Conservation (phyloP, 2,888 invertebrate genomes). For the Platerodrilus igneus region DNA sequence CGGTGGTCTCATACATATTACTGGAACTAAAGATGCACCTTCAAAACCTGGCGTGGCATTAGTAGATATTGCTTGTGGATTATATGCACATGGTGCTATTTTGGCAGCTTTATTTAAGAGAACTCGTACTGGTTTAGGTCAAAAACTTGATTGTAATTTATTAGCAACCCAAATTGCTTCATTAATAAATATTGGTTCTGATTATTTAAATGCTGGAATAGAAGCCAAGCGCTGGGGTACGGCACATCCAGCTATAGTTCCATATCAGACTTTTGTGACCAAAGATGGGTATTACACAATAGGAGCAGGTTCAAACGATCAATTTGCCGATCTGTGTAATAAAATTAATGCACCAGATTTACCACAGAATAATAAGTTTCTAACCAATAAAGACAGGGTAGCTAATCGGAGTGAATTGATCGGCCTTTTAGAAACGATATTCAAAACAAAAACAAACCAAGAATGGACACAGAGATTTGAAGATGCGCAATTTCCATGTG, state of each 20-base stretch:
- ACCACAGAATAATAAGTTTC: slow-evolving; percentile 59
- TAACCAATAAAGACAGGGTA: slow-evolving; percentile 71
- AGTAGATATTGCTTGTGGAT: slow-evolving; percentile 88
- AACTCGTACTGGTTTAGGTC: slow-evolving; percentile 73
- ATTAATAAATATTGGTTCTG: slow-evolving; percentile 84
- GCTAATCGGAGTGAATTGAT: slow-evolving; percentile 68
- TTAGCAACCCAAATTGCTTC: slow-evolving; percentile 86
- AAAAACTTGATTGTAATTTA: slow-evolving; percentile 91
- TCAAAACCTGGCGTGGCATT: slow-evolving; percentile 90
- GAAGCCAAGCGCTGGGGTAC: slow-evolving; percentile 86
- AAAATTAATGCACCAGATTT: slow-evolving; percentile 59
- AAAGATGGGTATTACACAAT: slow-evolving; percentile 79
- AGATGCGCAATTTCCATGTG: slow-evolving; percentile 76
- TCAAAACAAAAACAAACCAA: slow-evolving; percentile 60
- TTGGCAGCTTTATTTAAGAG: slow-evolving; percentile 83
- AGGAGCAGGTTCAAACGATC: slow-evolving; percentile 80
- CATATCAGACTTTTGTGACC: slow-evolving; percentile 86
- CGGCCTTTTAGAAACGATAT: slow-evolving; percentile 54
- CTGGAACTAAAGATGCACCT: slow-evolving; percentile 81
- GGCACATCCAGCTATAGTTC: slow-evolving; percentile 90
- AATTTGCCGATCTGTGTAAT: slow-evolving; percentile 70
- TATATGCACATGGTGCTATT: slow-evolving; percentile 93
- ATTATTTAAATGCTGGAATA: slow-evolving; percentile 78
- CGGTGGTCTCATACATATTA: slow-evolving; percentile 85
- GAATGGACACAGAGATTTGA: slow-evolving; percentile 74